phyloP scores from a whole-genome alignment of 2,888 invertebrate species.

The Eutolmus rufibarbis region DNA sequence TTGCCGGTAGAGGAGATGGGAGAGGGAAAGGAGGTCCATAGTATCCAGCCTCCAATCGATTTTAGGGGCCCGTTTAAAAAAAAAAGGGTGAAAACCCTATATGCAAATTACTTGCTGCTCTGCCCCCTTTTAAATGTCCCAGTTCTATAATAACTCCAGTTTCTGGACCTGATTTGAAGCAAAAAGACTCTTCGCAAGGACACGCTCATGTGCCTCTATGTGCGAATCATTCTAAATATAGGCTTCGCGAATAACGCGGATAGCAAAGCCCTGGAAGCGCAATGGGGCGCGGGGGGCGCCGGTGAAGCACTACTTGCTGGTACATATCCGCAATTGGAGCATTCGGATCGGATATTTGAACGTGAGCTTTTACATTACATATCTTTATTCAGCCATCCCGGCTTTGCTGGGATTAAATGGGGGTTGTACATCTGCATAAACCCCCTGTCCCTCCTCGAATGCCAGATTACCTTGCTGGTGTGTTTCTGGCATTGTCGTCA shows the following conservation, averaged over 20 bases:
- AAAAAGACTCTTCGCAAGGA: neutral
- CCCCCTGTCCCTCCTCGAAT: neutral
- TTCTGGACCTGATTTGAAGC: conserved; percentile 9
- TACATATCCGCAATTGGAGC: neutral
- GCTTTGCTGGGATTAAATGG: neutral
- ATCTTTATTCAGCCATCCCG: neutral
- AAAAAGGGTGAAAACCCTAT: neutral
- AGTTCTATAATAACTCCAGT: neutral
- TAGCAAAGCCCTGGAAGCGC: neutral
- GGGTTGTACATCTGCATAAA: neutral
- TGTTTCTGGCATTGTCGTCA: neutral
- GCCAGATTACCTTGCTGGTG: neutral
- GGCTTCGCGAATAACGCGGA: neutral
- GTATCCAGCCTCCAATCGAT: neutral
- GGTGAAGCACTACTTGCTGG: neutral
- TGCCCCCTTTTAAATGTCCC: neutral
- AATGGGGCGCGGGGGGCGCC: neutral
- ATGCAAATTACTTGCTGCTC: neutral
- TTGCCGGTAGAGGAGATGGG: neutral
- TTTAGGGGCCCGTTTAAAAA: neutral
- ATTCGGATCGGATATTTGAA: neutral
- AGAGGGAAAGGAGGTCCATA: neutral
- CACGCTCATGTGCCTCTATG: neutral
- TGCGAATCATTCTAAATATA: neutral
- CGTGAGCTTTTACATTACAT: neutral